phyloP scores from a whole-genome alignment of 1,140 invertebrate genomes.

The Eupristina koningsbergeri region DNA sequence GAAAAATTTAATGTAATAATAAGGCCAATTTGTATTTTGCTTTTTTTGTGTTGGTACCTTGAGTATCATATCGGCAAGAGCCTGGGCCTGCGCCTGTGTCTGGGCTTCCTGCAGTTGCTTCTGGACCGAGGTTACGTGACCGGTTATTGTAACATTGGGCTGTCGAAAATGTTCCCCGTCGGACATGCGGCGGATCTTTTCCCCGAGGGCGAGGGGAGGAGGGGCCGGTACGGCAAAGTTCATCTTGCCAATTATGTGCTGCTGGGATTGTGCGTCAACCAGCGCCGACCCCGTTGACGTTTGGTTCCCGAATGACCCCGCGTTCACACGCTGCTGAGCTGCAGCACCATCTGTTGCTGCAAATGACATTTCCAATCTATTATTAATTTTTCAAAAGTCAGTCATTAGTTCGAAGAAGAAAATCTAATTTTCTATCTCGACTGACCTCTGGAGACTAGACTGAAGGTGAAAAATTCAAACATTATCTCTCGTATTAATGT shows the following conservation, averaged over 20 bases:
- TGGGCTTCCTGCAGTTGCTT: constrained; percentile 75
- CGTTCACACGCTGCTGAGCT: constrained; percentile 65
- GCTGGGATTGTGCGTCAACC: constrained; percentile 63
- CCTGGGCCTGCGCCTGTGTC: constrained; percentile 73
- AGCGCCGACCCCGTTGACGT: constrained; percentile 53
- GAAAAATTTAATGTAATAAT: too few relatives aligned
- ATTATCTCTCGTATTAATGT: too few relatives aligned
- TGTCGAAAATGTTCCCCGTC: constrained; percentile 78
- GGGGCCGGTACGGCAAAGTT: constrained; percentile 78
- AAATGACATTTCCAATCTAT: neutral
- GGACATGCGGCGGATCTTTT: constrained; percentile 77
- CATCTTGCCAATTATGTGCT: constrained; percentile 71
- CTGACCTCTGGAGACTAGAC: too few relatives aligned
- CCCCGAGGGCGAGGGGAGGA: constrained; percentile 71
- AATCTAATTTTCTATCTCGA: too few relatives aligned
- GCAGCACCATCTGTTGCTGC: constrained; percentile 74
- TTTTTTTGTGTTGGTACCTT: constrained; percentile 65
- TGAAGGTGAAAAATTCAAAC: too few relatives aligned
- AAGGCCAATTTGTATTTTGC: too few relatives aligned
- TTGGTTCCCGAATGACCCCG: constrained; percentile 71
- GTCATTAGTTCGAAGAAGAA: too few relatives aligned
- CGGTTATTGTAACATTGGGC: constrained; percentile 73
- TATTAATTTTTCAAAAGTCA: too few relatives aligned
- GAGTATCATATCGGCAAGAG: constrained; percentile 70
- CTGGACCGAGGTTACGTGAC: constrained; percentile 56